These are phyloP conservation scores for Neotoma lepida DNA, from an alignment of 2,113 vertebrate genomes.

Conservation along the genomic window DNA sequence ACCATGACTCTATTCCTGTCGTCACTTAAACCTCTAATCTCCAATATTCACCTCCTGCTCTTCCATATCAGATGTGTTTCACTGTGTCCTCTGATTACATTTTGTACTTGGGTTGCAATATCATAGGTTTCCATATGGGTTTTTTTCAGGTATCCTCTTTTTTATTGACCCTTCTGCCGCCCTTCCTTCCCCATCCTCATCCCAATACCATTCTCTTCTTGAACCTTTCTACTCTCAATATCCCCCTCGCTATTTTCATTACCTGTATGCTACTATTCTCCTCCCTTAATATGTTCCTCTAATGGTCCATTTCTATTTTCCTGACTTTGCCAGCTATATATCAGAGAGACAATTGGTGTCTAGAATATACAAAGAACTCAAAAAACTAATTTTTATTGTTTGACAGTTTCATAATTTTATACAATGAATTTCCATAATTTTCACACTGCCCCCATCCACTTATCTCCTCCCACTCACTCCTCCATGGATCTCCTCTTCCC, in stretches of 20 bases:
- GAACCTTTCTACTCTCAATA: background rate
- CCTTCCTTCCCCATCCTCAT: background rate
- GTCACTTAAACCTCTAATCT: background rate
- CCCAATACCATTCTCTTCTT: background rate
- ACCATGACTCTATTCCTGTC: background rate
- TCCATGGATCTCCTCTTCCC: background rate
- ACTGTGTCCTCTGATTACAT: background rate
- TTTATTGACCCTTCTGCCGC: background rate
- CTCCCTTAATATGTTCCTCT: background rate
- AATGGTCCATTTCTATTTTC: background rate
- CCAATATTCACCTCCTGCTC: background rate
- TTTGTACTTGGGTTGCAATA: background rate
- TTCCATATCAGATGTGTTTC: background rate
- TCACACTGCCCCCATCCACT: background rate
- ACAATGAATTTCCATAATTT: background rate
- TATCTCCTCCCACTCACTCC: accelerated
- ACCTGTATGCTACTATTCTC: background rate
- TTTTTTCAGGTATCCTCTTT: background rate
- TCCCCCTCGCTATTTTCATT: no score
- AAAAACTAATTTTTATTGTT: background rate
- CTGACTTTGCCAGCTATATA: background rate
- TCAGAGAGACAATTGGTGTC: background rate
- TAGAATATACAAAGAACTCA: background rate
- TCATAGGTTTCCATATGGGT: background rate
- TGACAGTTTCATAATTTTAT: background rate